Conservation (phyloP, 2,797 vertebrate species). For the Myripristis murdjan region DNA sequence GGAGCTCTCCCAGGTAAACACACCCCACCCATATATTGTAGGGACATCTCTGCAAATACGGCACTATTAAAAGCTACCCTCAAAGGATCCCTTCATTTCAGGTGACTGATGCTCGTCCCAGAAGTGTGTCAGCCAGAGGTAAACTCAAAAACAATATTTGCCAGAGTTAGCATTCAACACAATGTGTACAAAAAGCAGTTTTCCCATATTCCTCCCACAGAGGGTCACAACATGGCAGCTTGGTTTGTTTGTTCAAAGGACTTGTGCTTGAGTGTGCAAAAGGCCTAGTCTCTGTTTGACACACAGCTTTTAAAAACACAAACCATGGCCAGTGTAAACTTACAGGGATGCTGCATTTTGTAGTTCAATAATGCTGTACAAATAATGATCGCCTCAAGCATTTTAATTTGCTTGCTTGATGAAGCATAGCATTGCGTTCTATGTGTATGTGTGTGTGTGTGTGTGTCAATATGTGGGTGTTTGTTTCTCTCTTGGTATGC, state of each 20-base stretch:
- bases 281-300: constrained; percentile 41
- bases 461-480: neutral
- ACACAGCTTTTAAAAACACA: constrained; percentile 35
- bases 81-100: constrained; percentile 22
- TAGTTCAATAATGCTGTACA: constrained; percentile 11
- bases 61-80: neutral
- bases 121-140: constrained; percentile 31
- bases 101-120: constrained; percentile 25
- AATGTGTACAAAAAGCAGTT: constrained; percentile 48
- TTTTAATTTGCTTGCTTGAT: constrained; percentile 12
- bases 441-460: neutral
- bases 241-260: constrained; percentile 63
- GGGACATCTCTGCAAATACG: constrained; percentile 9
- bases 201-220: constrained; percentile 57
- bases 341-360: constrained; percentile 16
- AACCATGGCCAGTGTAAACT: constrained; percentile 47
- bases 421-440: neutral
- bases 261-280: constrained; percentile 48
- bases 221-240: constrained; percentile 66
- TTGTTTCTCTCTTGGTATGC: too few species aligned
- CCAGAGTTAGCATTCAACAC: constrained; percentile 43
- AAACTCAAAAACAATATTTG: constrained; percentile 55
- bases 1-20: constrained; percentile 25
- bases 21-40: constrained; percentile 30
- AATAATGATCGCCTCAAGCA: constrained; percentile 1